Evolutionary conservation across 2,888 invertebrate genomes (phyloP), one percentile per base, ranked within the genome.

Genomic region (Clitarchus hookeri): DNA sequence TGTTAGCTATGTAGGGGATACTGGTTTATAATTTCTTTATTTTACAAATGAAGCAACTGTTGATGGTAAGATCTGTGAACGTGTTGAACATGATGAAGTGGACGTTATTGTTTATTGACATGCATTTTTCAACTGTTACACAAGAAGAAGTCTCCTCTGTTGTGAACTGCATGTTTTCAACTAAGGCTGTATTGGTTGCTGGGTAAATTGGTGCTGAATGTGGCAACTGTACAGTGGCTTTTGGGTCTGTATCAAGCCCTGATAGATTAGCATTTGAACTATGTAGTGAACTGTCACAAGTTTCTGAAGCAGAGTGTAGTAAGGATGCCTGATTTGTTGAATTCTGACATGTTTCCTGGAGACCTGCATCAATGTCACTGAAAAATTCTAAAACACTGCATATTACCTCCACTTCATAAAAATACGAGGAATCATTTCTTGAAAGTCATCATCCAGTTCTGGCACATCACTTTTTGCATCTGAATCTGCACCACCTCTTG

Each of bases 401-500:
- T 16, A 16, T 3, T 65, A 65, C 65, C 65, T 65, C 65, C 0
- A 11, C 65, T 23, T n/a, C 65, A 9, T 23, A 65, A 65, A 65
- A 65, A 65, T 65, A 65, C 16, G 13, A 65, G 65, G 65, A 65
- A 65, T 12, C 65, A 65, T 16, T 19, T 65, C 16, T 65, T 65
- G 23, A 65, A 65, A 2, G 65, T 65, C 65, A 19, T 65, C 65
- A 65, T 65, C 65, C 65, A 65, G n/a, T 65, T 65, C 65, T 65
- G 65, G 65, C 23, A 6, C 65, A 65, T 65, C 65, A 65, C 65
- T 65, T 65, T 65, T 23, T 65, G 65, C 65, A 65, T 65, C 65
- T 65, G 65, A 65, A 65, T 65, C 65, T 19, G 65, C 65, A 65
- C 65, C 65, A 65, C 65, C 65, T 65, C 65, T 65, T 65, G 65